Base-by-base conservation (phyloP, 2,113 vertebrate species). In the Nicator chloris region DNA sequence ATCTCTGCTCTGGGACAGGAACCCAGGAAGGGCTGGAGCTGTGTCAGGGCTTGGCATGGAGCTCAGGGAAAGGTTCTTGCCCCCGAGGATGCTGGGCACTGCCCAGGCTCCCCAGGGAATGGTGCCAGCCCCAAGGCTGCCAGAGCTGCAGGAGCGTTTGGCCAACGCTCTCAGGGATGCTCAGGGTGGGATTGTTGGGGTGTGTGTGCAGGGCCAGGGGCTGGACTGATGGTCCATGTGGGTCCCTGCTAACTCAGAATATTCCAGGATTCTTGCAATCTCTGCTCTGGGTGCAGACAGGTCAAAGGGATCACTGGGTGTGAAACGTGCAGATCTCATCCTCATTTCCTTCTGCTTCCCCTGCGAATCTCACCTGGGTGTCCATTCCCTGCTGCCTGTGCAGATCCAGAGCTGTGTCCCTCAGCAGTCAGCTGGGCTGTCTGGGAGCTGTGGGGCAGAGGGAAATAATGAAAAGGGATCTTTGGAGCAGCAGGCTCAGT, bases 151-250 rank as follows among this genome's bases (percentile, higher is more conserved):
- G 83, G 72, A 45, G 83, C 4, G 3, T 84, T 73, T 84, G 82
- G 82, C 3, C 69, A 84, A 1, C 8, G 28, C 72, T 28, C 2
- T 3, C 73, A n/a, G 84, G 84, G 84, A 2, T 65, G 82, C 28
- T 4, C 75, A 63, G 85, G 75, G 40, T 23, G 84, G 75, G 40
- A 1, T 10, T 87, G 28, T 24, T 79, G 85, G 85, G 75, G 56
- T 8, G 28, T 11, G 33, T 63, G 85, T 0, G 65, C 75, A 71
- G 56, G 65, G n/a, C 0, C 56, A 63, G 64, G 64, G 6, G 31
- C 6, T 39, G 84, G 0, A 0, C 4, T 27, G 2, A 5, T 17
- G 4, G 6, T 21, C 56, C 49, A 0, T 53, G 31, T 0, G 8
- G 11, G 18, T 53, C 24, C 6, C 8, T 40, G 0, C 30, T 1